Base-by-base conservation (phyloP, 2,888 invertebrate species). In the Blera fallax region DNA sequence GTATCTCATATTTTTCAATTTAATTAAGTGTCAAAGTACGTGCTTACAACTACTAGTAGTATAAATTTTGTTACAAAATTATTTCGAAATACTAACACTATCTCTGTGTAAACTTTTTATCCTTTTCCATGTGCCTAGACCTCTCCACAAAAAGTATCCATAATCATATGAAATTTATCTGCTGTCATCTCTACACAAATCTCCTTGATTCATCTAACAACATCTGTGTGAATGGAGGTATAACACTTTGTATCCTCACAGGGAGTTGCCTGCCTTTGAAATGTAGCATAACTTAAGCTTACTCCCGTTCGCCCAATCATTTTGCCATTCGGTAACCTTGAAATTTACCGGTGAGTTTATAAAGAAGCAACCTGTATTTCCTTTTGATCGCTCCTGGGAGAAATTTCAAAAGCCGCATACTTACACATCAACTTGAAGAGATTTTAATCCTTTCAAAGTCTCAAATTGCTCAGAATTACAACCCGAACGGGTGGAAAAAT, bases 391-490 rank as follows among this genome's bases (percentile, higher is more conserved):
- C 69, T 29, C 34, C 32, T 3, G 3, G 8, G 40, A 21, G 32
- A 37, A 18, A 5, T 43, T 48, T 18, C 18, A 24, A 43, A 54
- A 60, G 14, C 62, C 45, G 40, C 77, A 52, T 50, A 43, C 52
- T 62, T 50, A 50, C 14, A 78, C 56, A 50, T 56, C 16, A 24
- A 27, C 37, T 29, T 16, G 24, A 10, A 69, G 32, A 81, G 32
- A 81, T 77, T 78, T 52, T 82, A 64, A 82, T 82, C 82, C 78
- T 82, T 77, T 77, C 34, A 74, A 40, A 24, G 58, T 58, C 32
- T 58, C 34, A 52, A 77, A 77, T 56, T 81, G 69, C 69, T 81
- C 52, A 70, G 45, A 56, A 37, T 40, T 62, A 43, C 34, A 56
- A 37, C 50, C 40, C 37, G 50, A 64, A 29, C 29, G 50, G 16